Evolutionary conservation across 2,888 invertebrate species (phyloP), one percentile per base, ranked within the genome.

Genomic region (Lordiphosa andalusiaca): DNA sequence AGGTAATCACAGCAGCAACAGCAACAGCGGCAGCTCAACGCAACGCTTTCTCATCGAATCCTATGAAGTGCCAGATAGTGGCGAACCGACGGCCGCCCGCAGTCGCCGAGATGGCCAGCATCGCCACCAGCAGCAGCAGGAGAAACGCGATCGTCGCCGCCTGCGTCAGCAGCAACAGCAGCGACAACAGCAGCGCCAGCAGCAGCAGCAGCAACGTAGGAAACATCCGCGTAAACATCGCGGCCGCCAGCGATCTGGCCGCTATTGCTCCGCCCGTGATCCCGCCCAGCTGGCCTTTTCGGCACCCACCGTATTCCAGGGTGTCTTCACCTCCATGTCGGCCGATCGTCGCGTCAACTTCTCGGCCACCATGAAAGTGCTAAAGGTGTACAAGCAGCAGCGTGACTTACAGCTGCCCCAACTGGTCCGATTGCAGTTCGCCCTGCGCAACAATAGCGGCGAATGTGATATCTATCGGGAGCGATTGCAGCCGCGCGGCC

Each of bases 261-360:
- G 89, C 71, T 91, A 91, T 89, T 92, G 93, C 84, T 92, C 92
- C 40, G 92, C 92, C 66, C 91, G 91, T 72, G 93, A 93, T 90
- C 91, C 93, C 56, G 91, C 92, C 47, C 92, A 92, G 81, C 90
- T 93, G 75, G 93, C 93, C 19, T 93, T 90, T 87, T 90, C 91
- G 66, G 93, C 93, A 67, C 92, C 92, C 69, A 93, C 92, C 53
- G 93, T 94, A 46, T 92, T 94, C 87, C 91, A 91, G 87, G 93
- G 93, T 62, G 92, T 92, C 84, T 93, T 92, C 58, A 90, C 92
- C 67, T 93, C 93, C 70, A 92, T 92, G 91, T 92, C 92, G 71
- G 90, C 91, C 52, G 89, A 91, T 73, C 90, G 92, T 48, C 91
- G 91, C 48, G 89, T 90, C 53, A 92, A 92, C 80, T 93, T 93